These are phyloP conservation scores for Scyliorhinus canicula DNA, from an alignment of 2,797 vertebrate genomes.

Conservation along the genomic window DNA sequence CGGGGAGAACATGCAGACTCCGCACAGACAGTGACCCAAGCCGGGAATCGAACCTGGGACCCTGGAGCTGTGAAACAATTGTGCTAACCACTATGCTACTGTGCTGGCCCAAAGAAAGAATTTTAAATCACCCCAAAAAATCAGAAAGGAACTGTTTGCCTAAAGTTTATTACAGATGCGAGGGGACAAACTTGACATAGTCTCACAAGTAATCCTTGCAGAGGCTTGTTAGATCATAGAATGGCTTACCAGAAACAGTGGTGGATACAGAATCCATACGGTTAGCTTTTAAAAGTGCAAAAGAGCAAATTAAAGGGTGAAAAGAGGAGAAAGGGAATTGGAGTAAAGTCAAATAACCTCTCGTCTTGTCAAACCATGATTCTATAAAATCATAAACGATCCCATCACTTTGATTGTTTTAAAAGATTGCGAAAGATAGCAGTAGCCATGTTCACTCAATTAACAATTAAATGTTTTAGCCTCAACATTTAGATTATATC, in stretches of 20 bases:
- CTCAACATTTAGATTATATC: neutral
- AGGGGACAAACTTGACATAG: neutral
- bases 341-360: neutral
- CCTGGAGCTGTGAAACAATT: no score
- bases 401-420: neutral
- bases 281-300: neutral
- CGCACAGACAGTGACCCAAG: no score
- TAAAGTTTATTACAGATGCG: neutral
- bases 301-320: neutral
- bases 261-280: neutral
- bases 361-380: neutral
- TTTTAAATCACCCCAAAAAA: neutral
- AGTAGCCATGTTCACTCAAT: neutral
- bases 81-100: no score
- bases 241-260: neutral
- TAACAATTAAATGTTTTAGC: neutral
- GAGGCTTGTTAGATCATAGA: neutral
- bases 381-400: neutral
- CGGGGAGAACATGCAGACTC: no score
- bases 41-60: no score
- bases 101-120: neutral
- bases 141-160: neutral
- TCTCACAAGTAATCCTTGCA: neutral
- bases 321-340: neutral
- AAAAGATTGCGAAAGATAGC: neutral